Percentiles rank a stretch among this genome's conserved stretches.
phyloP scores from a whole-genome alignment of 2,888 invertebrate species.

The Drosophila nr. perissopoda region DNA sequence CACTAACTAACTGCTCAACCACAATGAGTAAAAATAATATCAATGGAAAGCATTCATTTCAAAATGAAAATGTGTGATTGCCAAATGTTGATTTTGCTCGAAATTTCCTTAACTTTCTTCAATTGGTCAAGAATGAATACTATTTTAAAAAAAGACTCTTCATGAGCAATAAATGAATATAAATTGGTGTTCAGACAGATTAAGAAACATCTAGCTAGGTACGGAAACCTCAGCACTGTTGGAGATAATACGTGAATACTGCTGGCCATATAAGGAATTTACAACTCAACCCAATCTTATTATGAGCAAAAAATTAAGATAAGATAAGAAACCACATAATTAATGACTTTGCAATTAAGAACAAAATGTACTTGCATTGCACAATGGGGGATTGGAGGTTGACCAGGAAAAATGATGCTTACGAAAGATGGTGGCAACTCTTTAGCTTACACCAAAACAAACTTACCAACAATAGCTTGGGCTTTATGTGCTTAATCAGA shows the following conservation, averaged over 20 bases:
- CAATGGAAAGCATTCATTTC: conserved; percentile 5
- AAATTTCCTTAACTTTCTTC: neutral
- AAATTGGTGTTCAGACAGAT: neutral
- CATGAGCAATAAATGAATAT: neutral
- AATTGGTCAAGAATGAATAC: neutral
- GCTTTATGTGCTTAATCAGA: neutral
- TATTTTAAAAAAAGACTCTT: neutral
- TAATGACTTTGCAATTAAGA: neutral
- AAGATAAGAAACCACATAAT: neutral
- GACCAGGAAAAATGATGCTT: neutral
- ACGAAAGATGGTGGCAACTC: neutral
- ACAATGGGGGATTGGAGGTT: neutral
- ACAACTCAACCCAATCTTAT: neutral
- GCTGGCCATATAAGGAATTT: rapidly evolving
- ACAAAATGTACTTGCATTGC: neutral
- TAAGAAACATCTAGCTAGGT: neutral
- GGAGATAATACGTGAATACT: neutral
- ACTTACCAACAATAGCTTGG: neutral
- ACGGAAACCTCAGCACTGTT: neutral
- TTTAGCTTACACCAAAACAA: neutral
- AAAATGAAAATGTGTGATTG: neutral
- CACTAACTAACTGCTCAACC: neutral
- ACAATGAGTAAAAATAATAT: neutral
- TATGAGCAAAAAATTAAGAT: neutral
- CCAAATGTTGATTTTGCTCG: neutral